Evolutionary conservation across 2,888 invertebrate genomes (phyloP).

Genomic region (Ophion costatus): DNA sequence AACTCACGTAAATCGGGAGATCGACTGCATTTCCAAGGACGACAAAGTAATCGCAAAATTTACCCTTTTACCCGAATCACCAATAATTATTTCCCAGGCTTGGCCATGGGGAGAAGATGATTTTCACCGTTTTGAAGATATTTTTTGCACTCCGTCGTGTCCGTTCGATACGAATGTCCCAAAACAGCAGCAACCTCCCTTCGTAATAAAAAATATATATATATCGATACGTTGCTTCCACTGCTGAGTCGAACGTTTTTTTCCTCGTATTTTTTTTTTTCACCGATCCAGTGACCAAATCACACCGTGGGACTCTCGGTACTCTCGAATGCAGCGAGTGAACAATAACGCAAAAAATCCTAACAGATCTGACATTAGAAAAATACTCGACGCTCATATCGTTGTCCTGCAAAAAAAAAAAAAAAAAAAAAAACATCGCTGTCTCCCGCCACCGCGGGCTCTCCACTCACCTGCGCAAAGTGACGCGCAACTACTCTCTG

Average conservation of each 20-base stretch:
- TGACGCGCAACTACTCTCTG: conserved; percentile 23
- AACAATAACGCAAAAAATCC: conserved; percentile 19
- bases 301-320: conserved; percentile 29
- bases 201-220: conserved; percentile 27
- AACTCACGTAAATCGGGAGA: conserved; percentile 21
- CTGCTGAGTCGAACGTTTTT: neutral
- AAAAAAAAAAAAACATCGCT: neutral
- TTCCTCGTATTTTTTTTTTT: neutral
- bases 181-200: conserved; percentile 5
- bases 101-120: neutral
- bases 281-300: neutral
- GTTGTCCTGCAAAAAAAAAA: neutral
- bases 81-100: neutral
- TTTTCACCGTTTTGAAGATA: neutral
- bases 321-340: conserved; percentile 32
- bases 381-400: conserved; percentile 18
- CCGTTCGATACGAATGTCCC: neutral
- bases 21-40: neutral
- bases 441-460: conserved; percentile 3
- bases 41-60: conserved; percentile 3
- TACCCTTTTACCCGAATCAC: neutral
- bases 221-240: neutral
- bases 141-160: neutral
- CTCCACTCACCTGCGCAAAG: conserved; percentile 57
- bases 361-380: conserved; percentile 5